These are phyloP conservation scores for Sussaba pulchella DNA, from an alignment of 2,888 invertebrate genomes.

Conservation along the genomic window DNA sequence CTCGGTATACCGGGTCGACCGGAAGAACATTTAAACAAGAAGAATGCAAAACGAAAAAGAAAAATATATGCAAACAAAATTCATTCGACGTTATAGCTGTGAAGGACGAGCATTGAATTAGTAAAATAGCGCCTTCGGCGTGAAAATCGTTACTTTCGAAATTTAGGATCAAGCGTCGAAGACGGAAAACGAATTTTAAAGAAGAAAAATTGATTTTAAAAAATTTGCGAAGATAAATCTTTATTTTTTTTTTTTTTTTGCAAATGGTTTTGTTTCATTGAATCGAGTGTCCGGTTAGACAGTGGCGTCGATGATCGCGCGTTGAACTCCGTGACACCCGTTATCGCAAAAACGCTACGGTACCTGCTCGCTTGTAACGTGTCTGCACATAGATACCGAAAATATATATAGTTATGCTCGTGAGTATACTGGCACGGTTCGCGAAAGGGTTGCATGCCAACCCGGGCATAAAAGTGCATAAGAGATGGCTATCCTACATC, in stretches of 20 bases:
- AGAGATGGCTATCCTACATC: slow-evolving; percentile 82
- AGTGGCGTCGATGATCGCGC: slow-evolving; percentile 13
- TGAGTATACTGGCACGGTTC: slow-evolving; percentile 13
- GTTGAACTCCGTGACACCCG: slow-evolving; percentile 30
- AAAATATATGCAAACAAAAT: slow-evolving; percentile 12
- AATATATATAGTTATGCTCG: slow-evolving; percentile 25
- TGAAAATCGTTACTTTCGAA: too few relatives aligned
- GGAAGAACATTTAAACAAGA: slow-evolving; percentile 42
- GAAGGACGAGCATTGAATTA: too few relatives aligned
- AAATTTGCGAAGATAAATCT: not conserved
- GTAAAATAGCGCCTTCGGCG: too few relatives aligned
- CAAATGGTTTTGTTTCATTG: not conserved
- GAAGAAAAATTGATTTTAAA: too few relatives aligned
- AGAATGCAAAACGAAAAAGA: slow-evolving; percentile 7
- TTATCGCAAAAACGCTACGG: slow-evolving; percentile 23
- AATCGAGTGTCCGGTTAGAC: not conserved
- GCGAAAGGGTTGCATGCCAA: slow-evolving; percentile 66
- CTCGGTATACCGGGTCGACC: slow-evolving; percentile 73
- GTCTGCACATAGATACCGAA: slow-evolving; percentile 32
- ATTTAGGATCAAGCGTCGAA: too few relatives aligned
- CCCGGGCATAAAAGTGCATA: slow-evolving; percentile 82
- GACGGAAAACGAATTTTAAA: too few relatives aligned
- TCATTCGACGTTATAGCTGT: slow-evolving; percentile 28
- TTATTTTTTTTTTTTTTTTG: slow-evolving; percentile 4
- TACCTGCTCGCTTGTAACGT: slow-evolving; percentile 36